Base-by-base conservation (phyloP, 1,140 invertebrate species). In the Solen grandis region DNA sequence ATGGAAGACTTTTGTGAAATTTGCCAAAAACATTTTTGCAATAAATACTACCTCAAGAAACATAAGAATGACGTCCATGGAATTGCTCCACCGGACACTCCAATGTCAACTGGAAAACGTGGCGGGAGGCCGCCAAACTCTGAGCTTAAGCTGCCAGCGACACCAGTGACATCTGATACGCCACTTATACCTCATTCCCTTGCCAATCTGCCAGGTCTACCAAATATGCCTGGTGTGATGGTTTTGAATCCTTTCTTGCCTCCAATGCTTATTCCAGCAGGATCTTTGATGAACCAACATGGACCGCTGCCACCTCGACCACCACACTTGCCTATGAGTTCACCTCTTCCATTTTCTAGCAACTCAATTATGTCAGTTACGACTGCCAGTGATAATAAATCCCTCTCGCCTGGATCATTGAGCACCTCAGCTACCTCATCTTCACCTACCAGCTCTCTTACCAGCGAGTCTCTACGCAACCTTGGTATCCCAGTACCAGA, bases 11-110 rank as follows among this genome's bases (percentile, higher is more conserved):
- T 90, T 70, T 93, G 92, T 86, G 91, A 92, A 82, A 88, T 92
- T 52, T 93, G 92, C 83, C 91, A 91, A 83, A 92, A 92, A 80
- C 90, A 91, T 78, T 93, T 93, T 81, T 93, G 91, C 75, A 93
- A 92, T 84, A 94, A 93, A 86, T 94, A 94, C 87, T 94, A 93
- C 87, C 89, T 95, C 77, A 93, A 93, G 81, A 93, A 93, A 41
- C 94, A 95, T 86, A 94, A 94, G 88, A 92, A 94, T 82, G 94
- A 94, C 84, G 94, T 95, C 54, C 94, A 95, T 90, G 94, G 94
- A 38, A 92, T 92, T 63, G 84, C 83, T 63, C 86, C 88, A 27
- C 87, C 90, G 54, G 86, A 88, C 38, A 77, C 83, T 10, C 73
- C 72, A 46, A 57, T 60, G 38, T 81, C 82, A 60, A 84, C 72